Evolutionary conservation across 2,888 invertebrate genomes (phyloP).

Genomic region (Pterobdella sp.): DNA sequence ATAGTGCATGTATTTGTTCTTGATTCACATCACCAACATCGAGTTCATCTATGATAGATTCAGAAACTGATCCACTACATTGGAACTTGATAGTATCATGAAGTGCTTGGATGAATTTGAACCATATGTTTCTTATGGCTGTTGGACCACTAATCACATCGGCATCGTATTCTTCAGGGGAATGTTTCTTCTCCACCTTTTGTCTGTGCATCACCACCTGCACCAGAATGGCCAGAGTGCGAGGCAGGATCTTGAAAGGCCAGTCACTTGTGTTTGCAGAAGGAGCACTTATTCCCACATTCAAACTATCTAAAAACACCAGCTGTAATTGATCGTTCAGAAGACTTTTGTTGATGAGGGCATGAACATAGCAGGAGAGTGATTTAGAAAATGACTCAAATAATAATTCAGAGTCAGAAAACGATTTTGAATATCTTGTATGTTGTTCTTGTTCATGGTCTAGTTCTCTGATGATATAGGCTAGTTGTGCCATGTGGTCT

Average conservation of each 20-base stretch:
- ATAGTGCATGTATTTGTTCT: conserved; percentile 83
- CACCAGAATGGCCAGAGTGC: conserved; percentile 73
- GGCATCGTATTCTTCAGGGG: conserved; percentile 63
- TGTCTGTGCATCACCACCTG: conserved; percentile 63
- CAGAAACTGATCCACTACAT: neutral
- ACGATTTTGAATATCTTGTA: neutral
- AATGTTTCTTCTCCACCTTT: conserved; percentile 52
- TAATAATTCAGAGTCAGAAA: conserved; percentile 4
- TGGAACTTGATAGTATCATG: conserved; percentile 61
- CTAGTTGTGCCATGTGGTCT: conserved; percentile 19
- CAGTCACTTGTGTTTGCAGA: conserved; percentile 52
- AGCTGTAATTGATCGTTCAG: conserved; percentile 61
- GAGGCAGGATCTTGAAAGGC: conserved; percentile 69
- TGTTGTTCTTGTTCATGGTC: conserved; percentile 13
- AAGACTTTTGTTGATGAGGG: conserved; percentile 66
- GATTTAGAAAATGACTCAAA: conserved; percentile 62
- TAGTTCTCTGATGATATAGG: conserved; percentile 11
- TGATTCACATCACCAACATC: conserved; percentile 70
- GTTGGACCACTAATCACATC: conserved; percentile 75
- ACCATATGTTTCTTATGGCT: conserved; percentile 83
- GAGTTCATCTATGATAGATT: conserved; percentile 53
- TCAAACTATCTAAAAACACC: conserved; percentile 22
- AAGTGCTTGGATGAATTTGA: conserved; percentile 75
- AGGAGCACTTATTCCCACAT: neutral
- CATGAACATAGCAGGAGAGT: conserved; percentile 70